Base-by-base conservation (phyloP, 2,888 invertebrate genomes). In the Steinernema carpocapsae region DNA sequence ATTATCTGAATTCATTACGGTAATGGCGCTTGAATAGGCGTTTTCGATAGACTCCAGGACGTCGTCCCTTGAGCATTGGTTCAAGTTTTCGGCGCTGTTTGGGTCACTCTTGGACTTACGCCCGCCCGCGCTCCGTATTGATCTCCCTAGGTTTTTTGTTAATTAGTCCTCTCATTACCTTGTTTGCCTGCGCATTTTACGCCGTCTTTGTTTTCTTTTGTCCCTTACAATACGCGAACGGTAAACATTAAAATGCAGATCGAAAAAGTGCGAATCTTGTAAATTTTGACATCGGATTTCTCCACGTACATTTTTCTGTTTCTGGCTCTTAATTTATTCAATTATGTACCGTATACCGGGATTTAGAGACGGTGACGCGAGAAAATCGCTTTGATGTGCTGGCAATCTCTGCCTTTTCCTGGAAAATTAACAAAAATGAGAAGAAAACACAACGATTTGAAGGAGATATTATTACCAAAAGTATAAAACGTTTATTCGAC, bases 161-260 rank as follows among this genome's bases (percentile, higher is more conserved):
- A 64, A 64, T 64, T 64, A 64, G 64, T 64, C 12, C 32, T 17
- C 64, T 64, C 64, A 32, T 64, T 64, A 64, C 32, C 29, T 64
- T 64, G 32, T 64, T 64, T 64, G 19, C 2, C 24, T 22, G 12
- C 48, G 19, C 14, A 17, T 48, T 48, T 48, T 12, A 12, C 64
- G 19, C 64, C 32, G 4, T 64, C 32, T 64, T 37, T 56, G 56
- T 56, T 19, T 56, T 14, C 3, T 26, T 22, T 6, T 4, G 14
- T 3, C 56, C 56, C 64, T 7, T 32, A 64, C 64, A 64, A 56
- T 26, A 56, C 22, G 17, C 19, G 17, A 48, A 48, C 48, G 48
- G 48, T 14, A 48, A 48, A 48, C 19, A 48, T 48, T 17, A 3
- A 19, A 19, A 48, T 2, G 7, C 48, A 48, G 17, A 48, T 37